phyloP scores from a whole-genome alignment of 2,113 vertebrate genomes.

The Xyliphius kryptos region DNA sequence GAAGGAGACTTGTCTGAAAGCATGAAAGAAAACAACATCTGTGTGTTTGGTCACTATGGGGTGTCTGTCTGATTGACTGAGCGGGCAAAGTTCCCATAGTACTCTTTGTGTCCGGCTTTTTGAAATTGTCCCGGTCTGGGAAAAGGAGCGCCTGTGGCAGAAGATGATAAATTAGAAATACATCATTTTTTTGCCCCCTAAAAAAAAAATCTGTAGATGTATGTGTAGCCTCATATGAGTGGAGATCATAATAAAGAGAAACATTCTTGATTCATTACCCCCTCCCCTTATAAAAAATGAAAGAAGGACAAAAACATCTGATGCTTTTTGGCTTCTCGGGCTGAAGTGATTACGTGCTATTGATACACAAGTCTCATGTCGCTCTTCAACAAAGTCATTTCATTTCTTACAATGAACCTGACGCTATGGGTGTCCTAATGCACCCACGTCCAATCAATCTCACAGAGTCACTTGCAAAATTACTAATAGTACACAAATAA shows the following conservation, averaged over 20 bases:
- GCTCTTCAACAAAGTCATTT: conserved; percentile 8
- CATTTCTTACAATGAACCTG: conserved; percentile 28
- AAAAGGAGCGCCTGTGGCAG: conserved; percentile 64
- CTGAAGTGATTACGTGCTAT: conserved; percentile 30
- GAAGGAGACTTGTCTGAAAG: conserved; percentile 66
- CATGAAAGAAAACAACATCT: conserved; percentile 65
- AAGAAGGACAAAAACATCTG: conserved; percentile 56
- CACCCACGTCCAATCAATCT: too few relatives aligned
- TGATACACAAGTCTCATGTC: conserved; percentile 25
- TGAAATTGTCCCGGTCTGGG: conserved; percentile 68
- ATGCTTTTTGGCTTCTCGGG: conserved; percentile 24
- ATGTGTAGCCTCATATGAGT: conserved; percentile 51
- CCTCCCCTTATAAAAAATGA: too few relatives aligned
- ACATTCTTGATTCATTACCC: conserved; percentile 54
- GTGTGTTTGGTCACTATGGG: conserved; percentile 63
- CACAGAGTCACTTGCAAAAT: too few relatives aligned
- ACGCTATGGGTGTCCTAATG: conserved; percentile 24
- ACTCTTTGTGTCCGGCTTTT: conserved; percentile 69
- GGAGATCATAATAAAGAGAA: conserved; percentile 49
- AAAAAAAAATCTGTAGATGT: conserved; percentile 56
- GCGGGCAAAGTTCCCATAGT: conserved; percentile 73
- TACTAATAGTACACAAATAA: too few relatives aligned
- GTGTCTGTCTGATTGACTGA: conserved; percentile 73
- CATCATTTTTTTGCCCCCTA: conserved; percentile 58
- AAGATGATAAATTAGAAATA: conserved; percentile 73